Evolutionary conservation across 1,140 invertebrate genomes (phyloP).

Genomic region (Papilio helenus): DNA sequence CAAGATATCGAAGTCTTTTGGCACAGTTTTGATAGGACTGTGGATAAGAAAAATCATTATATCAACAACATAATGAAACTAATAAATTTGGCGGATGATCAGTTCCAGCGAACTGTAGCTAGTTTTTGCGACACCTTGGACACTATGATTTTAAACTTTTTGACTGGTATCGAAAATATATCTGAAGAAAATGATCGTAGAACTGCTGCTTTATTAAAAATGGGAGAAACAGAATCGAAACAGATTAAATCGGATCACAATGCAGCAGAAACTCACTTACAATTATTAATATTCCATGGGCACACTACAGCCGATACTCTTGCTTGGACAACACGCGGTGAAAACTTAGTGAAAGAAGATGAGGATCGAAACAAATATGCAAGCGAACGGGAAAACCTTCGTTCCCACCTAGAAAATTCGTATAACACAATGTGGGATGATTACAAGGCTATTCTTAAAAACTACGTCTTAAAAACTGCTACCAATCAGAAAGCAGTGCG

Average conservation of each 20-base stretch:
- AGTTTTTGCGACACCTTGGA: slow-evolving; percentile 75
- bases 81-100: slow-evolving; percentile 69
- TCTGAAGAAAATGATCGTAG: slow-evolving; percentile 62
- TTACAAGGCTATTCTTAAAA: slow-evolving; percentile 72
- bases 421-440: slow-evolving; percentile 73
- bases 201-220: slow-evolving; percentile 62
- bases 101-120: slow-evolving; percentile 72
- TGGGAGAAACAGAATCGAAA: slow-evolving; percentile 57
- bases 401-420: slow-evolving; percentile 68
- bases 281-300: slow-evolving; percentile 68
- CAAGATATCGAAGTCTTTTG: slow-evolving; percentile 76
- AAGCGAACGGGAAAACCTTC: slow-evolving; percentile 67
- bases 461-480: slow-evolving; percentile 66
- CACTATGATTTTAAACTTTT: slow-evolving; percentile 74
- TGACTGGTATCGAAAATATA: slow-evolving; percentile 65
- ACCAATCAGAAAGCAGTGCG: slow-evolving; percentile 74
- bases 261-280: slow-evolving; percentile 73
- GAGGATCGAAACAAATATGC: slow-evolving; percentile 69
- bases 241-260: slow-evolving; percentile 64
- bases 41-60: slow-evolving; percentile 72
- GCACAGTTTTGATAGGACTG: slow-evolving; percentile 71
- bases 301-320: slow-evolving; percentile 66
- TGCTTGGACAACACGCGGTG: slow-evolving; percentile 73
- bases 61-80: slow-evolving; percentile 64
- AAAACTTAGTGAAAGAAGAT: slow-evolving; percentile 76